These are phyloP conservation scores for Parauchenoglanis ngamensis DNA, from an alignment of 2,797 vertebrate species.

Conservation along the genomic window DNA sequence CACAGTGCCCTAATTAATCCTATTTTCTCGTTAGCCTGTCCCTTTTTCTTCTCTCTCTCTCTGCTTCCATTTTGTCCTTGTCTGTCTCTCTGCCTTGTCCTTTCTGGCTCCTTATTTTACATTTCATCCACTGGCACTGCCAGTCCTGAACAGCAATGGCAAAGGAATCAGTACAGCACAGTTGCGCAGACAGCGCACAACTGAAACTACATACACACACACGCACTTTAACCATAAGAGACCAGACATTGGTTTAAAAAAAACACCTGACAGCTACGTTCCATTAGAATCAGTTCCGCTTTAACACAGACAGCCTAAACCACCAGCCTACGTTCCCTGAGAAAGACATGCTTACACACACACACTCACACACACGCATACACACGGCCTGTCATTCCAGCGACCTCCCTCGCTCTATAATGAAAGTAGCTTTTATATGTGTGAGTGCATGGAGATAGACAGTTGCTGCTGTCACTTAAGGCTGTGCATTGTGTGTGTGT, in stretches of 20 bases:
- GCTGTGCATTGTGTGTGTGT: constrained; percentile 48
- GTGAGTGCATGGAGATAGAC: constrained; percentile 54
- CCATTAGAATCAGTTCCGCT: constrained; percentile 61
- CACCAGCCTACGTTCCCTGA: constrained; percentile 33
- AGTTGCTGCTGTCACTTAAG: constrained; percentile 81
- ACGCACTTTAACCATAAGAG: constrained; percentile 56
- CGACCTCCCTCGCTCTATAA: constrained; percentile 75
- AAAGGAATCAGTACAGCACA: constrained; percentile 15
- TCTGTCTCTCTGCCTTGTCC: constrained; percentile 25
- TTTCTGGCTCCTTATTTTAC: not conserved
- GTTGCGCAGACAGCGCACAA: constrained; percentile 16
- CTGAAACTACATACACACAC: constrained; percentile 19
- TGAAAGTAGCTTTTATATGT: constrained; percentile 71
- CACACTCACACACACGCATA: constrained; percentile 39
- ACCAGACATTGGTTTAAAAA: constrained; percentile 59
- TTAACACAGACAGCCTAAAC: constrained; percentile 50
- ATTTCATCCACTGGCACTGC: constrained; percentile 16
- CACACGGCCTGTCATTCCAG: constrained; percentile 78
- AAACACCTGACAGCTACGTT: constrained; percentile 61
- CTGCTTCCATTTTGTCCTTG: not conserved
- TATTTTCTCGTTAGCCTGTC: not conserved
- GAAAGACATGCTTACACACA: constrained; percentile 9
- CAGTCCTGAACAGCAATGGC: constrained; percentile 52
- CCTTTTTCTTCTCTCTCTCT: constrained; percentile 13
- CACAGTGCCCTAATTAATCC: not conserved